Conservation (phyloP, 2,113 vertebrate genomes). For the Eudyptes chrysolophus region DNA sequence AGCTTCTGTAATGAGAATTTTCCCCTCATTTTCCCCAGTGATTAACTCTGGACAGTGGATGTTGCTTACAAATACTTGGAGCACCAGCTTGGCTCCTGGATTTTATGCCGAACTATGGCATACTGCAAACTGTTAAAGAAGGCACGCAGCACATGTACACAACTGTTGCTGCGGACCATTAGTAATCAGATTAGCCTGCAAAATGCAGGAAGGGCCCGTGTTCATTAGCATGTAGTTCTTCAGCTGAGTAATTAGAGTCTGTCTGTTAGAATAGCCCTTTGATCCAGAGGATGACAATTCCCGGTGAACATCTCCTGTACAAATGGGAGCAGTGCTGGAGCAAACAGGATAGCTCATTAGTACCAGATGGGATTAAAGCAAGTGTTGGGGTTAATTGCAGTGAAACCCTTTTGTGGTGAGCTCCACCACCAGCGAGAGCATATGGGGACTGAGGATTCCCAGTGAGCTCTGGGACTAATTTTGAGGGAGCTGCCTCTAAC, state of each 20-base stretch:
- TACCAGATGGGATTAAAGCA: neutral
- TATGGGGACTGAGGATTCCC: neutral
- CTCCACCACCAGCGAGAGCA: accelerated
- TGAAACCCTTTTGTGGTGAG: neutral
- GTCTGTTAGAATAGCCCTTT: neutral
- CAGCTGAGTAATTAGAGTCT: neutral
- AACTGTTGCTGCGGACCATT: neutral
- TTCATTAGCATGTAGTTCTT: neutral
- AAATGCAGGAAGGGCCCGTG: neutral
- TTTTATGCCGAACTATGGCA: accelerated
- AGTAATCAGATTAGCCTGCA: neutral
- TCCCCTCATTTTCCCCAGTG: too few species aligned
- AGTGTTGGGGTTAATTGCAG: neutral
- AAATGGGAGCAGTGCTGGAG: neutral
- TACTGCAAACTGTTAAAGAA: accelerated
- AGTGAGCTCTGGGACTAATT: neutral
- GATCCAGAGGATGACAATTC: neutral
- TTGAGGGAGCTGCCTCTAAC: neutral
- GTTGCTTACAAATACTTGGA: too few species aligned
- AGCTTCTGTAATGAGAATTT: neutral
- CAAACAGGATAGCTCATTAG: neutral
- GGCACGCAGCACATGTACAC: accelerated
- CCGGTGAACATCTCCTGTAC: neutral
- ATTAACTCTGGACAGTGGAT: neutral
- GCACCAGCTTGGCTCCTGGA: neutral